A percentile compares a stretch with the other conserved stretches of the same genome.
Evolutionary conservation across 1,140 invertebrate genomes (phyloP).

Genomic region (Oedothorax gibbosus): DNA sequence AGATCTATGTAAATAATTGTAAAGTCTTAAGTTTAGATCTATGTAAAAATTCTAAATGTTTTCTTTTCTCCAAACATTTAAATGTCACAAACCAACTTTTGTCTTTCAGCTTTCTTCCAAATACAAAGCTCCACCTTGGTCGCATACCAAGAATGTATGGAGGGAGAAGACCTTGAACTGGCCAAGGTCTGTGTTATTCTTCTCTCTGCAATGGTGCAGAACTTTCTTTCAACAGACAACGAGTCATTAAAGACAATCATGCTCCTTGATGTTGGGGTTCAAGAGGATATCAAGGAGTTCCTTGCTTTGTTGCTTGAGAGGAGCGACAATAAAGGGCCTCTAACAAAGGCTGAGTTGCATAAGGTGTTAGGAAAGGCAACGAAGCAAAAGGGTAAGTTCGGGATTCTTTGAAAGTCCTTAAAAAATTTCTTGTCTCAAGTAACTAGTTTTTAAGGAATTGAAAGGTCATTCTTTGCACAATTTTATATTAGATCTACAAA

Average conservation of each 20-base stretch:
- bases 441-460: too few species aligned
- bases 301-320: not conserved
- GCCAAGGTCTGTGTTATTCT: constrained; percentile 29
- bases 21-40: not conserved
- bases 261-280: not conserved
- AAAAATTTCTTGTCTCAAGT: too few species aligned
- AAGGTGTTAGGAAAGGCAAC: not conserved
- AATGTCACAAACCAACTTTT: not conserved
- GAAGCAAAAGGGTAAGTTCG: not conserved
- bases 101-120: constrained; percentile 4
- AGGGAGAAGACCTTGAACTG: constrained; percentile 11
- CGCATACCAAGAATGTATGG: not conserved
- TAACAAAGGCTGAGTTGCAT: constrained; percentile 11
- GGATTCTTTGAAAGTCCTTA: too few species aligned
- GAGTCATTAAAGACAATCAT: not conserved
- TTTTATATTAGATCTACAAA: too few species aligned
- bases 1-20: not conserved
- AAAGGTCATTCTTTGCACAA: too few species aligned
- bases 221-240: not conserved
- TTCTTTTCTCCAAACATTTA: not conserved
- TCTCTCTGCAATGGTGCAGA: not conserved
- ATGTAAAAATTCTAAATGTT: not conserved
- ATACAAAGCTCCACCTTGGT: not conserved
- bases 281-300: constrained; percentile 21
- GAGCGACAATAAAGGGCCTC: not conserved